Evolutionary conservation across 2,797 vertebrate species (phyloP).

Genomic region (Mus spretus): DNA sequence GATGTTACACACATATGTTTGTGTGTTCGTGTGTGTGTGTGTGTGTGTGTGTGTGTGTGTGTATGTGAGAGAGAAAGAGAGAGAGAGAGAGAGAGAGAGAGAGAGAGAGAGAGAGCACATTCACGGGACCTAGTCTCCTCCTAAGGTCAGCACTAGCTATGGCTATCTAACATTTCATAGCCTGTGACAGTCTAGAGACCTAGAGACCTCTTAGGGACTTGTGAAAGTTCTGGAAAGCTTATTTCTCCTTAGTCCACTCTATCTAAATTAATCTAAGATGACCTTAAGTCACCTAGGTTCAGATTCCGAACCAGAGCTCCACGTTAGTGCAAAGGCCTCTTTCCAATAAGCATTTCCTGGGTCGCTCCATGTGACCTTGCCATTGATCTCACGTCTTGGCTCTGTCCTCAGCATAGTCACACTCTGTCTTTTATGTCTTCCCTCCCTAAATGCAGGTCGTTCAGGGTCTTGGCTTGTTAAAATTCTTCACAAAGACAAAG

Average conservation of each 20-base stretch:
- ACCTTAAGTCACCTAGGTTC: neutral
- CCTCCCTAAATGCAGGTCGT: neutral
- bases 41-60: neutral
- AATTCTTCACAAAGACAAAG: neutral
- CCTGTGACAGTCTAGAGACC: neutral
- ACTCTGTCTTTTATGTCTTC: neutral
- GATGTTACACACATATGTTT: neutral
- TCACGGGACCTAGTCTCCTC: neutral
- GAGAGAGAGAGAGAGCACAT: neutral
- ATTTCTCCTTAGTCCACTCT: neutral
- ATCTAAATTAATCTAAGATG: neutral
- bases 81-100: neutral
- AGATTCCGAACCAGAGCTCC: neutral
- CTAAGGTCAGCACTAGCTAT: neutral
- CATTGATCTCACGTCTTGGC: neutral
- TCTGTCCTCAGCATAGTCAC: neutral
- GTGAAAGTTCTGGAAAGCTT: constrained; percentile 1
- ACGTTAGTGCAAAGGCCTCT: constrained; percentile 21
- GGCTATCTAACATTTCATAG: neutral
- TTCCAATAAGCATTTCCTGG: neutral
- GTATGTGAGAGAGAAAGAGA: too few relatives aligned
- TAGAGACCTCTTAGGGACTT: neutral
- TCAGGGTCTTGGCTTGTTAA: constrained; percentile 12
- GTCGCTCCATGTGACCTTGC: neutral
- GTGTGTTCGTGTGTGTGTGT: neutral